These are phyloP conservation scores for Peromyscus attwateri DNA, from an alignment of 2,797 vertebrate genomes.

Conservation along the genomic window DNA sequence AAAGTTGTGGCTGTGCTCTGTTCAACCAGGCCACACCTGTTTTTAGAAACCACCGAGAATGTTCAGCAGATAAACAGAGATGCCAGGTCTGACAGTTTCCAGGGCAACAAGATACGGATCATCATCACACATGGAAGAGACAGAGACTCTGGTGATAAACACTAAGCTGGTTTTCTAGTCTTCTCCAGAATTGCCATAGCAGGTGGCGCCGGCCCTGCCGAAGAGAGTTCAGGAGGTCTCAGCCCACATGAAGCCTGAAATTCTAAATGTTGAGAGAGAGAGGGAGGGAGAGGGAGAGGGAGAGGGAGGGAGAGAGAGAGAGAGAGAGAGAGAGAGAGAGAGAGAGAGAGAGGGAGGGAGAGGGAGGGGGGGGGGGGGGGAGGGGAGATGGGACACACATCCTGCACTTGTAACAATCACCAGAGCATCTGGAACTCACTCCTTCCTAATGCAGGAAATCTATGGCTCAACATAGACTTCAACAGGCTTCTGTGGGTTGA, in stretches of 20 bases:
- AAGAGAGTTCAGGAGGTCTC: background rate
- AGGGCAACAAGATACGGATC: conserved; percentile 82
- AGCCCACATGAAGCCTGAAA: background rate
- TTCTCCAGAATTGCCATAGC: background rate
- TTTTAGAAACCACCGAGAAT: conserved; percentile 82
- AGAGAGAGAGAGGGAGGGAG: background rate
- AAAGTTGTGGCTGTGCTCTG: conserved; percentile 71
- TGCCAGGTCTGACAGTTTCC: conserved; percentile 82
- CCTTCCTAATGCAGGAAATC: background rate
- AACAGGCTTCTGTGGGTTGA: background rate
- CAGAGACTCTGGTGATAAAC: conserved; percentile 34
- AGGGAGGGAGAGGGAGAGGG: background rate
- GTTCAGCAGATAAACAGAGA: conserved; percentile 82
- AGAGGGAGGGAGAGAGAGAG: fast-evolving
- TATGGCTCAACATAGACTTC: background rate
- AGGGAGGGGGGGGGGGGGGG: background rate
- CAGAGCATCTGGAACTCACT: background rate
- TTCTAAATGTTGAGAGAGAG: background rate
- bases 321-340: background rate
- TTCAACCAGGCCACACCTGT: conserved; percentile 84
- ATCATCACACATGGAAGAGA: conserved; percentile 46
- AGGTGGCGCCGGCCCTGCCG: background rate
- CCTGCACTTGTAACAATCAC: background rate
- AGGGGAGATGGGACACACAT: no score
- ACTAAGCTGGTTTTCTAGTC: background rate